These are phyloP conservation scores for Eidolon helvum DNA, from an alignment of 2,113 vertebrate species.

Conservation along the genomic window DNA sequence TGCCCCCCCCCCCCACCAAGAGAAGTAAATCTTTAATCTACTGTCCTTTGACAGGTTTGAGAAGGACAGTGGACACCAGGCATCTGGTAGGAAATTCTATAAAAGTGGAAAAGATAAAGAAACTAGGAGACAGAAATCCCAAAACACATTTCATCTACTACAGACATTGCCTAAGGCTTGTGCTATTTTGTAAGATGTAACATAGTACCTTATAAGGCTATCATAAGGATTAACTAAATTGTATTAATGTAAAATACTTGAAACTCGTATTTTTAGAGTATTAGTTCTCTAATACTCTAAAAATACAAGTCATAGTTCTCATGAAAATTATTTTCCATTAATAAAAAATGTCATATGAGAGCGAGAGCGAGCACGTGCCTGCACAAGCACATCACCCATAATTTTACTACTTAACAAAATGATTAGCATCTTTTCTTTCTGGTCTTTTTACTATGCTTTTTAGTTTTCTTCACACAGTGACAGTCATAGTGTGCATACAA, in stretches of 20 bases:
- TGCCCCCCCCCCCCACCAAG: background rate
- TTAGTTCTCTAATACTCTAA: too few species aligned
- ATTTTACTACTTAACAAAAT: constrained; percentile 26
- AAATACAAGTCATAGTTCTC: constrained; percentile 9
- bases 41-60: background rate
- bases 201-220: background rate
- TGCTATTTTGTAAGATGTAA: constrained; percentile 16
- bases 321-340: constrained; percentile 22
- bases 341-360: background rate
- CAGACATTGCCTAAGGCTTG: background rate
- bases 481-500: background rate
- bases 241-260: constrained; percentile 30
- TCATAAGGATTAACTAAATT: background rate
- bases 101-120: constrained; percentile 5
- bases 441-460: constrained; percentile 4
- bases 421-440: constrained; percentile 23
- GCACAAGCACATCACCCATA: background rate
- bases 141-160: background rate
- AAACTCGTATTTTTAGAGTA: constrained; percentile 4
- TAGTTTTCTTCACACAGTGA: constrained; percentile 18
- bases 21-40: background rate
- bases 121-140: background rate
- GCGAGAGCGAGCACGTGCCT: background rate
- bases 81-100: background rate
- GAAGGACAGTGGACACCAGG: background rate